phyloP scores from a whole-genome alignment of 2,888 invertebrate species.

The Eudemis profundana region DNA sequence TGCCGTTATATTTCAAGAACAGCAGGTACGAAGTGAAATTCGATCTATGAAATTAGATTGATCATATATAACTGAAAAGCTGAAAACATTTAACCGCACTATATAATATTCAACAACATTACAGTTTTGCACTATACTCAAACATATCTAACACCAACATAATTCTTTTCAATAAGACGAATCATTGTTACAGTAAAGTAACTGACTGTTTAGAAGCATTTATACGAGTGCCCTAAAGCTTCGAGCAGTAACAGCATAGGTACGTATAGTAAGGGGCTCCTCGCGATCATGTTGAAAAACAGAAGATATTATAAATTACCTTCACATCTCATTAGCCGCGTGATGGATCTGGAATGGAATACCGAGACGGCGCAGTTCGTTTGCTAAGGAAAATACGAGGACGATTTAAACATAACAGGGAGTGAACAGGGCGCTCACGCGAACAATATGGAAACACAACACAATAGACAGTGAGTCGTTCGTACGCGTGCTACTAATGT shows the following conservation, averaged over 20 bases:
- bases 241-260: conserved; percentile 49
- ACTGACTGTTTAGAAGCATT: neutral
- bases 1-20: conserved; percentile 55
- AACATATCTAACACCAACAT: too few species aligned
- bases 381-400: conserved; percentile 58
- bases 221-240: conserved; percentile 44
- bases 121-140: too few species aligned
- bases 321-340: conserved; percentile 48
- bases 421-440: conserved; percentile 48
- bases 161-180: neutral
- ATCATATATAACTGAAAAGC: neutral
- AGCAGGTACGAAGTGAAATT: conserved; percentile 52
- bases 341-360: conserved; percentile 44
- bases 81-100: too few species aligned
- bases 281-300: conserved; percentile 38
- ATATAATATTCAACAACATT: too few species aligned
- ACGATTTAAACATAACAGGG: conserved; percentile 63
- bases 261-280: conserved; percentile 41
- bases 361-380: conserved; percentile 45
- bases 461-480: conserved; percentile 58
- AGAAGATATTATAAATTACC: conserved; percentile 45
- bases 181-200: neutral
- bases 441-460: conserved; percentile 61
- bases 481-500: conserved; percentile 57
- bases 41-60: too few species aligned